phyloP scores from a whole-genome alignment of 2,888 invertebrate genomes.

The Apodemia mormo region DNA sequence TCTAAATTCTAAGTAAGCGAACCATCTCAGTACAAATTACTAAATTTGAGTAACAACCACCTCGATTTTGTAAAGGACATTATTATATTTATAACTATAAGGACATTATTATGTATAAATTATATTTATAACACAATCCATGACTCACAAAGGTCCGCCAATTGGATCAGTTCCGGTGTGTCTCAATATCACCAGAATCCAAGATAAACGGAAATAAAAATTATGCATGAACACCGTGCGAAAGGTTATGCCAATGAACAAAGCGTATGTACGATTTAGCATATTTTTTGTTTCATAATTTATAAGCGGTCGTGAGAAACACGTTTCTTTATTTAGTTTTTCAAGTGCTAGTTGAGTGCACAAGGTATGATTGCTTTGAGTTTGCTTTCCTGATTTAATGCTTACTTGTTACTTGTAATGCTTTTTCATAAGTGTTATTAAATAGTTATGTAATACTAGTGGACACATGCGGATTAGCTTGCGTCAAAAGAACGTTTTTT shows the following conservation, averaged over 20 bases:
- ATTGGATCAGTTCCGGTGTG: constrained; percentile 36
- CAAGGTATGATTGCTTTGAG: not conserved
- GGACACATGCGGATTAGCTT: no score
- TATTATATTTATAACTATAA: no score
- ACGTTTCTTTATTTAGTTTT: constrained; percentile 8
- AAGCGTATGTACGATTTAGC: constrained; percentile 29
- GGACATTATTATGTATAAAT: no score
- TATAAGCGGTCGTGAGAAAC: constrained; percentile 24
- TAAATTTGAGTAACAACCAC: not conserved
- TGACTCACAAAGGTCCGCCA: constrained; percentile 20
- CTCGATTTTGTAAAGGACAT: not conserved
- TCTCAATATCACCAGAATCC: constrained; percentile 36
- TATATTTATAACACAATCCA: not conserved
- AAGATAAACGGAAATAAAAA: constrained; percentile 45
- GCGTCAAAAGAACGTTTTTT: no score
- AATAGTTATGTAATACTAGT: no score
- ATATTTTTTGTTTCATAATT: constrained; percentile 34
- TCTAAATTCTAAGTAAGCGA: no score
- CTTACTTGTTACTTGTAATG: not conserved
- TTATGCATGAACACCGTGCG: constrained; percentile 41
- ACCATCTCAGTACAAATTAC: not conserved
- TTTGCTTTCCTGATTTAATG: constrained; percentile 14
- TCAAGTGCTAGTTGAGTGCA: constrained; percentile 4
- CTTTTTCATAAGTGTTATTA: not conserved
- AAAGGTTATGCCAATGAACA: constrained; percentile 37